Percentiles rank a stretch among this genome's conserved stretches.
Evolutionary conservation across 2,113 vertebrate genomes (phyloP).

Genomic region (Dryoscopus gambensis): DNA sequence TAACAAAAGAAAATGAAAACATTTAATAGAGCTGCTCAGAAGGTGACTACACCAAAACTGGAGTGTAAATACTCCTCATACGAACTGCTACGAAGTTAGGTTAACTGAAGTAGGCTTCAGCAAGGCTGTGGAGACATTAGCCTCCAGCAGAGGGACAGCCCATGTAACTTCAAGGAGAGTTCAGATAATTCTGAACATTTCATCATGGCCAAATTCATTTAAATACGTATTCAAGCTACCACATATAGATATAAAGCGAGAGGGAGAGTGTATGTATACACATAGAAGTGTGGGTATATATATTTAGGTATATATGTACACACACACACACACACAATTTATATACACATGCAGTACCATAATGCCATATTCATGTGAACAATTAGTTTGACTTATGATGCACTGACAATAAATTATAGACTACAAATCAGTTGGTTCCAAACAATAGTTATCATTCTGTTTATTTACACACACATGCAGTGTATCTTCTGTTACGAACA

Average conservation of each 20-base stretch:
- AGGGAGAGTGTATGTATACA: not conserved
- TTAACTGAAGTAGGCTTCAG: not conserved
- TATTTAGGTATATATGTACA: too few species aligned
- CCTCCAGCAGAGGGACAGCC: not conserved
- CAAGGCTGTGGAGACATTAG: not conserved
- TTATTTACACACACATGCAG: slow-evolving; percentile 24
- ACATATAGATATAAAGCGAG: not conserved
- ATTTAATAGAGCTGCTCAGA: not conserved
- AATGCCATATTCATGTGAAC: not conserved
- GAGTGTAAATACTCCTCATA: not conserved
- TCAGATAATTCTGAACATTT: not conserved
- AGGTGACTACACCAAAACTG: not conserved
- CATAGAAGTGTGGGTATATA: not conserved
- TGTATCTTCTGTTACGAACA: not conserved
- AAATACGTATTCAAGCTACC: not conserved
- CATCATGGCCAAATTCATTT: not conserved
- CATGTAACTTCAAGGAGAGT: not conserved
- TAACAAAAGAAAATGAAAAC: not conserved
- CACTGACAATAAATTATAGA: not conserved
- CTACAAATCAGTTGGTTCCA: not conserved
- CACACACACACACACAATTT: not conserved
- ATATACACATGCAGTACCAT: not conserved
- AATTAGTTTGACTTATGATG: not conserved
- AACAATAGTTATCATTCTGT: not conserved
- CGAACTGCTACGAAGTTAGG: not conserved